Evolutionary conservation across 2,797 vertebrate species (phyloP), one percentile per base, ranked within the genome.

Genomic region (Tangara arthus): DNA sequence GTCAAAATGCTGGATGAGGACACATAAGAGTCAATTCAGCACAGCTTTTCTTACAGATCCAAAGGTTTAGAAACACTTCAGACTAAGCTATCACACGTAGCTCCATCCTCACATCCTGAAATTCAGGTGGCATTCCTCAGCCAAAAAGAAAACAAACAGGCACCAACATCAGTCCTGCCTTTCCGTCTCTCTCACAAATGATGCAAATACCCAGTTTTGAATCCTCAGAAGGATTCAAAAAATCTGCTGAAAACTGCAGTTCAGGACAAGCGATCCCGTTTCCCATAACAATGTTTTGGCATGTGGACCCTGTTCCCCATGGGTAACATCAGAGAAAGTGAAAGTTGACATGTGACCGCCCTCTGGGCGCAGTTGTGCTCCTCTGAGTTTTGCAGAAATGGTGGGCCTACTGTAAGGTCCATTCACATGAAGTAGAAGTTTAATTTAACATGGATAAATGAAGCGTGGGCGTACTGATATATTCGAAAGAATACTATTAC

Each of bases 391-490:
- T 70, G 63, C 60, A 91, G 82, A 23, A 79, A 89, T 60, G 50
- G 41, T 34, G 46, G 64, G 39, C 32, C 28, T 50, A 37, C 12
- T 84, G 32, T 56, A 56, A 89, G 26, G 78, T 93, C 83, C 80
- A 87, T 77, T 82, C 93, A 85, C 82, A 60, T 30, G 64, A 92
- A 85, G 66, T 30, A 90, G 61, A 90, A 82, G 52, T 87, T 95
- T 66, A 87, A 89, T 90, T 96, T 89, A 87, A 94, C 72, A 44
- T 6, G 78, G 87, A 87, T 94, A 92, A 94, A 94, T 89, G 80
- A 95, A 89, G 64, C 26, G 87, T 94, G 91, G 71, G 71, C 0
- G 30, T 87, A 80, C 28, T 35, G 71, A 87, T 87, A 21, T 37
- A 87, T 89, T 87, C 80, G 44, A 90, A 93, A 91, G 82, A 94